Percentiles rank a stretch among this genome's conserved stretches.
phyloP scores from a whole-genome alignment of 2,113 vertebrate genomes.

The Scophthalmus maximus region DNA sequence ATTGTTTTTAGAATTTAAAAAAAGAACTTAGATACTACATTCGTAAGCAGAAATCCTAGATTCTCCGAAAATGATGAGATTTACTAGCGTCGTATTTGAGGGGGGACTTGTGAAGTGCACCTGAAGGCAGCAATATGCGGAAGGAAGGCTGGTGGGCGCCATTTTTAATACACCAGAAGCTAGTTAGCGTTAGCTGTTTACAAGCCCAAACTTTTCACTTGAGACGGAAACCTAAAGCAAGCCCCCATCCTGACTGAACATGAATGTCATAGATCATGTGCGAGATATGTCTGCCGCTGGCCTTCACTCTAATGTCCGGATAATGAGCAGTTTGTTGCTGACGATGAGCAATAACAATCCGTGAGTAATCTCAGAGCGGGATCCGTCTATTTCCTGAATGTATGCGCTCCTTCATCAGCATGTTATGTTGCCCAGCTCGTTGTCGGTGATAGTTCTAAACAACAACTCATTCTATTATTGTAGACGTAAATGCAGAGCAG shows the following conservation, averaged over 20 bases:
- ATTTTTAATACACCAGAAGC: constrained; percentile 76
- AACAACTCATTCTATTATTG: too few relatives aligned
- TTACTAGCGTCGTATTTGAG: rapidly evolving
- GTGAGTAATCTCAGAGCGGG: constrained; percentile 84
- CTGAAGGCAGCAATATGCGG: constrained; percentile 53
- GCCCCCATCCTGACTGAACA: constrained; percentile 4
- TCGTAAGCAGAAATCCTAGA: too few relatives aligned
- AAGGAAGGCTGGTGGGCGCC: constrained; percentile 69
- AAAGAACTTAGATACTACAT: not conserved
- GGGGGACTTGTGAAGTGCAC: not conserved
- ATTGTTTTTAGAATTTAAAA: not conserved
- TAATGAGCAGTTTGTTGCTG: constrained; percentile 93
- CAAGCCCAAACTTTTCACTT: constrained; percentile 53
- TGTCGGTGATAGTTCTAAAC: not conserved
- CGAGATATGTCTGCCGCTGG: constrained; percentile 96
- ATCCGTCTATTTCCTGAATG: constrained; percentile 60
- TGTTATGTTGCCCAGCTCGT: not conserved
- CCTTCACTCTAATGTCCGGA: constrained; percentile 96
- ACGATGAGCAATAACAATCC: constrained; percentile 99
- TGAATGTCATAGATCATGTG: constrained; percentile 91
- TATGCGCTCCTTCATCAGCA: too few relatives aligned
- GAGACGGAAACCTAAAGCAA: not conserved
- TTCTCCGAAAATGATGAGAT: not conserved
- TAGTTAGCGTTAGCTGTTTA: constrained; percentile 65
- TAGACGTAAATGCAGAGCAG: too few relatives aligned